Evolutionary conservation across 2,888 invertebrate genomes (phyloP).

Genomic region (Lymantria monacha): DNA sequence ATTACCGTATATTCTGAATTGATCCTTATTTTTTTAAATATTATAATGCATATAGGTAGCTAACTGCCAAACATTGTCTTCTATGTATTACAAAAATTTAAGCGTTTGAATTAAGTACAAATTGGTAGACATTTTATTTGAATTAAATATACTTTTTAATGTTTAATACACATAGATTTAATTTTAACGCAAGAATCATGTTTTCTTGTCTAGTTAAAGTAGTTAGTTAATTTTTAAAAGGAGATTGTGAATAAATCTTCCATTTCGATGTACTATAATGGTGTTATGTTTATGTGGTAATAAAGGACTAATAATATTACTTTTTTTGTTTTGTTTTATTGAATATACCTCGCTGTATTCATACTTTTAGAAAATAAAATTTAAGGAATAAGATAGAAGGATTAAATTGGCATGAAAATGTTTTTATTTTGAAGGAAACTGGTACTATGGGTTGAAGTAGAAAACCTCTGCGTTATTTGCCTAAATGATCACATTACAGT

Average conservation of each 20-base stretch:
- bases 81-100: background rate
- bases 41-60: background rate
- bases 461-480: too few species aligned
- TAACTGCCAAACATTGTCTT: slow-evolving; percentile 9
- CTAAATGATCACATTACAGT: too few species aligned
- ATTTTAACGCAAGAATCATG: slow-evolving; percentile 1
- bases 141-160: background rate
- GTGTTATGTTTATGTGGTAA: slow-evolving; percentile 16
- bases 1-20: too few species aligned
- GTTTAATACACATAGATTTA: background rate
- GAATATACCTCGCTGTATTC: too few species aligned
- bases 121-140: background rate
- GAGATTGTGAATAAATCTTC: slow-evolving; percentile 3
- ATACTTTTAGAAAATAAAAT: too few species aligned
- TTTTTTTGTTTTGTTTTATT: slow-evolving; percentile 4
- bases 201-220: background rate
- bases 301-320: slow-evolving; percentile 16
- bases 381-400: too few species aligned
- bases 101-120: slow-evolving; percentile 6
- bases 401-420: too few species aligned
- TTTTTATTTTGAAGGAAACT: too few species aligned
- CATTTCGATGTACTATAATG: slow-evolving; percentile 5
- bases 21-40: background rate
- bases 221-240: background rate
- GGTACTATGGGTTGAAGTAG: too few species aligned